These are phyloP conservation scores for Eristalinus sepulchralis DNA, from an alignment of 2,888 invertebrate species.

Conservation along the genomic window DNA sequence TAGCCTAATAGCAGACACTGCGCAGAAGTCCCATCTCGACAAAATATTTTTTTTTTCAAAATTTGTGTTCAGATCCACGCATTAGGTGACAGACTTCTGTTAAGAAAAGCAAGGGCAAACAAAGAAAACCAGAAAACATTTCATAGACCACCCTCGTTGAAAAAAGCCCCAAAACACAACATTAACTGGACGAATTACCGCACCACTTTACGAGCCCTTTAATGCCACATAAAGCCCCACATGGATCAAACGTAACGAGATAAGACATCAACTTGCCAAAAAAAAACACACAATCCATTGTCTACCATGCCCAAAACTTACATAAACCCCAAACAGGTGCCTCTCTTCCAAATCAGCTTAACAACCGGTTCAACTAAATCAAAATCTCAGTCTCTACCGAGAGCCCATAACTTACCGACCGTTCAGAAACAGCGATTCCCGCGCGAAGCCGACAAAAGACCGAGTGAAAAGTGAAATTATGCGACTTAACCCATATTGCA, in stretches of 20 bases:
- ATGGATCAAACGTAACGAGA: background rate
- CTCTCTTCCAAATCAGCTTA: background rate
- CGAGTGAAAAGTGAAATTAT: conserved; percentile 15
- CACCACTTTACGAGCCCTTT: background rate
- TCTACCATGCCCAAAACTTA: background rate
- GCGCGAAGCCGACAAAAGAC: background rate
- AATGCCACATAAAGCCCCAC: background rate
- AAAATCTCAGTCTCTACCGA: too few species aligned
- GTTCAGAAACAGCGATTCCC: background rate
- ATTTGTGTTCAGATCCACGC: too few species aligned
- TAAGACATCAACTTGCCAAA: background rate
- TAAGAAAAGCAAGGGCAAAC: too few species aligned
- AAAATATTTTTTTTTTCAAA: too few species aligned
- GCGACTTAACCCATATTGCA: conserved; percentile 15
- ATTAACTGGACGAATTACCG: background rate
- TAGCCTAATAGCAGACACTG: too few species aligned
- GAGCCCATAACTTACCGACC: background rate
- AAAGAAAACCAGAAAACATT: too few species aligned
- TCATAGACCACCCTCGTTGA: too few species aligned
- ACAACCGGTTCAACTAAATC: background rate
- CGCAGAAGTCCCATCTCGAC: too few species aligned
- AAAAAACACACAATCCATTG: background rate
- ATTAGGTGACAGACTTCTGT: too few species aligned
- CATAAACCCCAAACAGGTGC: background rate
- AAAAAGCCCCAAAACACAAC: background rate